Evolutionary conservation across 2,113 vertebrate genomes (phyloP).

Genomic region (Suncus etruscus): DNA sequence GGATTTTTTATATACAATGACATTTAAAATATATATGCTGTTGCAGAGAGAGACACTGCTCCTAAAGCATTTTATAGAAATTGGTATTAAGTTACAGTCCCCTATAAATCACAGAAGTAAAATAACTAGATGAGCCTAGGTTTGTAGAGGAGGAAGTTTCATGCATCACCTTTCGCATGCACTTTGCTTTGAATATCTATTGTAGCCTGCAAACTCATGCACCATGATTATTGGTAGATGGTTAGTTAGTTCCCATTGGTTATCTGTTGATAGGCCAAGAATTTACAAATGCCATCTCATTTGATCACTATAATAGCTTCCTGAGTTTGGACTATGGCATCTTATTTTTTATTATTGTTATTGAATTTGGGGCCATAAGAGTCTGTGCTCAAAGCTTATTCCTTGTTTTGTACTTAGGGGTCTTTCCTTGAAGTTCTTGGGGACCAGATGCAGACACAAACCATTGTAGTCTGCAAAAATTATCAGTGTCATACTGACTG

Average conservation of each 20-base stretch:
- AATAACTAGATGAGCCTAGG: not conserved
- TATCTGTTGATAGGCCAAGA: not conserved
- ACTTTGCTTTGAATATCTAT: not conserved
- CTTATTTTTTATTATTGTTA: too few species aligned
- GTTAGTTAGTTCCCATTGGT: not conserved
- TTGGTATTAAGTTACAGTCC: not conserved
- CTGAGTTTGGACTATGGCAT: not conserved
- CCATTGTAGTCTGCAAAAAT: too few species aligned
- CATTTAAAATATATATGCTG: slow-evolving; percentile 10
- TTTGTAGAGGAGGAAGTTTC: not conserved
- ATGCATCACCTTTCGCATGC: not conserved
- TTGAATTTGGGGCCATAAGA: too few species aligned
- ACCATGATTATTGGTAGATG: not conserved
- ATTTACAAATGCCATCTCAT: not conserved
- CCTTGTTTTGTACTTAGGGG: too few species aligned
- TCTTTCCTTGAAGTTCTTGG: too few species aligned
- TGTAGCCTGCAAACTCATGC: not conserved
- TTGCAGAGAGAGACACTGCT: not conserved
- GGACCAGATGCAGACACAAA: too few species aligned
- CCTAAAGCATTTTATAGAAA: not conserved
- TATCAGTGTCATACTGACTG: too few species aligned
- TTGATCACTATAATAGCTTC: not conserved
- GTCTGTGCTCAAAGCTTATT: too few species aligned
- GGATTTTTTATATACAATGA: not conserved
- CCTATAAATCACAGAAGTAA: not conserved